These are phyloP conservation scores for Natator depressus DNA, from an alignment of 2,113 vertebrate species.

Conservation along the genomic window DNA sequence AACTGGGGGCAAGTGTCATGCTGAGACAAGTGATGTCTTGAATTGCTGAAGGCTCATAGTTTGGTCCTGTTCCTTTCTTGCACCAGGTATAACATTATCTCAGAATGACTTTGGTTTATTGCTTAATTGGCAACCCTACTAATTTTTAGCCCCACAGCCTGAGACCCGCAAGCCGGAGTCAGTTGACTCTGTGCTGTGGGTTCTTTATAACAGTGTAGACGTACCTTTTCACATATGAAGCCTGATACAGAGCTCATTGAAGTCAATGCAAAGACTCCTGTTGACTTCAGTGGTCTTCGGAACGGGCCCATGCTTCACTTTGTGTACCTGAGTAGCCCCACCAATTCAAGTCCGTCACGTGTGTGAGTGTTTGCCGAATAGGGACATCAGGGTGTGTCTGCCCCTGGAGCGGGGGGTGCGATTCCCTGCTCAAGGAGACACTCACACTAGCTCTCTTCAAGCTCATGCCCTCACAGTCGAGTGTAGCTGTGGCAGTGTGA, in stretches of 20 bases:
- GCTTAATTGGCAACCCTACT: conserved; percentile 45
- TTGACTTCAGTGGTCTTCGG: not conserved
- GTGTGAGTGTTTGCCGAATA: fast-evolving
- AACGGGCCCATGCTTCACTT: not conserved
- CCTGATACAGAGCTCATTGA: not conserved
- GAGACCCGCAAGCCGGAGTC: too few species aligned
- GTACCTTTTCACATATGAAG: not conserved
- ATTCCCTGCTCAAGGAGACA: not conserved
- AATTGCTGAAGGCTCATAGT: not conserved
- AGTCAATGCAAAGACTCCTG: not conserved
- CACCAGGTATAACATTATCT: not conserved
- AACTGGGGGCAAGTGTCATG: not conserved
- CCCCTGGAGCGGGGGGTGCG: not conserved
- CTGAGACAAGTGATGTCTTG: conserved; percentile 4
- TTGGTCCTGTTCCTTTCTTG: not conserved
- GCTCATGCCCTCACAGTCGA: not conserved
- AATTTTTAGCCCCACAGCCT: too few species aligned
- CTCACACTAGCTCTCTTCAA: not conserved
- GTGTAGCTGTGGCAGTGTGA: not conserved
- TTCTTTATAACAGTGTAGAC: too few species aligned
- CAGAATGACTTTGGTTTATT: conserved; percentile 33
- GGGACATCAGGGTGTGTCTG: not conserved
- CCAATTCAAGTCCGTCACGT: not conserved
- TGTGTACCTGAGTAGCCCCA: not conserved
- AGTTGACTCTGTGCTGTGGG: too few species aligned